phyloP scores from a whole-genome alignment of 2,113 vertebrate genomes.

The Cricetomys ansorgei region DNA sequence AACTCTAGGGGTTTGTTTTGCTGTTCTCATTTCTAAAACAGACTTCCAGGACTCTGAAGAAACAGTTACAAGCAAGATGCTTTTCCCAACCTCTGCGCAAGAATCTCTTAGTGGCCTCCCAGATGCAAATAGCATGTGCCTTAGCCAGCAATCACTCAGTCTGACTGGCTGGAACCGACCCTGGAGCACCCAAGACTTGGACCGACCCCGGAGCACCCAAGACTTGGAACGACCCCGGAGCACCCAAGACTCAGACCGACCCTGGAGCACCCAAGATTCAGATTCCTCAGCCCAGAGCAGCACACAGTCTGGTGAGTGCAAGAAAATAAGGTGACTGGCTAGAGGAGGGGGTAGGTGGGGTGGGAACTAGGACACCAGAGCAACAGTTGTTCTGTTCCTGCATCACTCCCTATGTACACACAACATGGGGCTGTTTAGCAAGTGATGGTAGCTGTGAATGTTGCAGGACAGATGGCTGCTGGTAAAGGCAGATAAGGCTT shows the following conservation, averaged over 20 bases:
- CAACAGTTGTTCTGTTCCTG: slow-evolving; percentile 85
- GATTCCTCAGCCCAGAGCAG: slow-evolving; percentile 92
- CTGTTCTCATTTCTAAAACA: slow-evolving; percentile 85
- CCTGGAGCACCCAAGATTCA: slow-evolving; percentile 97
- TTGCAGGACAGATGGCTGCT: slow-evolving; percentile 64
- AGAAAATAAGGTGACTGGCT: not conserved
- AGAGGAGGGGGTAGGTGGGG: not conserved
- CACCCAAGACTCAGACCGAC: slow-evolving; percentile 96
- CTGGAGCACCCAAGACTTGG: slow-evolving; percentile 98
- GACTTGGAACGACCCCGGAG: slow-evolving; percentile 99
- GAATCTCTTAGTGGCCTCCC: slow-evolving; percentile 93
- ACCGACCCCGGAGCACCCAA: slow-evolving; percentile 98
- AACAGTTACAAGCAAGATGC: slow-evolving; percentile 95
- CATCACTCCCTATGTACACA: slow-evolving; percentile 20
- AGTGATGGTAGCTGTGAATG: slow-evolving; percentile 42
- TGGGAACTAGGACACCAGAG: slow-evolving; percentile 73
- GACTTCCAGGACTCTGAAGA: slow-evolving; percentile 94
- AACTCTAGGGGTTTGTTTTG: slow-evolving; percentile 83
- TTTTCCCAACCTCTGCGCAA: slow-evolving; percentile 94
- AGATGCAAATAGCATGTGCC: slow-evolving; percentile 95
- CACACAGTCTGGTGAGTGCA: slow-evolving; percentile 94
- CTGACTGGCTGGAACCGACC: slow-evolving; percentile 97
- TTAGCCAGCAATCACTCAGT: slow-evolving; percentile 97
- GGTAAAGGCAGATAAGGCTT: slow-evolving; percentile 33
- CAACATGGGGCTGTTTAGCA: slow-evolving; percentile 57